Evolutionary conservation across 2,797 vertebrate genomes (phyloP).

Genomic region (Betta splendens): DNA sequence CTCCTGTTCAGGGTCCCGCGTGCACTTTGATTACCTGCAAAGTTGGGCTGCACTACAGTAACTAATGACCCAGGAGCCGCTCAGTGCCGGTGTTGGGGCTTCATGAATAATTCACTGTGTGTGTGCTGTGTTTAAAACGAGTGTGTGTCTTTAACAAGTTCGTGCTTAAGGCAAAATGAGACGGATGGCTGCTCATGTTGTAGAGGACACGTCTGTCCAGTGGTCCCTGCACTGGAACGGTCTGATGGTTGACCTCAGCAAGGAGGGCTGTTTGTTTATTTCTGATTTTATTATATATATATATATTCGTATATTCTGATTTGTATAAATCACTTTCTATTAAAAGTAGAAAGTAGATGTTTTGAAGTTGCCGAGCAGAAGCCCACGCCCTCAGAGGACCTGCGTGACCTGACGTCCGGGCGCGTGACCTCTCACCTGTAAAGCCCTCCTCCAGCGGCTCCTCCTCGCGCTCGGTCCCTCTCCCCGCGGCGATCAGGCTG

Average conservation of each 20-base stretch:
- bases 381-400: neutral
- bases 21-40: neutral
- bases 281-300: too few relatives aligned
- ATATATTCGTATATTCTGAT: too few relatives aligned
- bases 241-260: neutral
- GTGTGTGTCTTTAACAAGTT: neutral
- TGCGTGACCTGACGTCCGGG: neutral
- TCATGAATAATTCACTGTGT: neutral
- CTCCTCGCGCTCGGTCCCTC: too few relatives aligned
- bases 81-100: too few relatives aligned
- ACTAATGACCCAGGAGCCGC: neutral
- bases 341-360: neutral
- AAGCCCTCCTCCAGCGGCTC: neutral
- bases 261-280: neutral
- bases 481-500: neutral
- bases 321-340: too few relatives aligned
- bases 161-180: neutral
- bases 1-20: too few relatives aligned
- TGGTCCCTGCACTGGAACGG: neutral
- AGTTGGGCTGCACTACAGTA: neutral
- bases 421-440: conserved; percentile 9
- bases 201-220: neutral
- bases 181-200: neutral
- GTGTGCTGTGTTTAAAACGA: conserved; percentile 6
- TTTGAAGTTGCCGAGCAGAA: neutral